Conservation (phyloP, 2,888 invertebrate genomes). For the Stictocephala bisonia region DNA sequence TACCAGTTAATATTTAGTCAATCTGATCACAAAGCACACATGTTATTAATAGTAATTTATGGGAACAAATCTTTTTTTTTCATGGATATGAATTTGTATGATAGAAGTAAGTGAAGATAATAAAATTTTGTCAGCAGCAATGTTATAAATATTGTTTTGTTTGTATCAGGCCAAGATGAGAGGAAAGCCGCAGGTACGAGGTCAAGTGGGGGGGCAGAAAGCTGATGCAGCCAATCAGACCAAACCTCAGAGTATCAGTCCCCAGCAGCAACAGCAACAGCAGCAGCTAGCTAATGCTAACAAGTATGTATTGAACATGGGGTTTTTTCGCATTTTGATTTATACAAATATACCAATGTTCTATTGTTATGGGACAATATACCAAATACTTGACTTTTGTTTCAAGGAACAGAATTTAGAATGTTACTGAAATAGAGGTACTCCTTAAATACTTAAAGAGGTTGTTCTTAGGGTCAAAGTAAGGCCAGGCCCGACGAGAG, state of each 20-base stretch:
- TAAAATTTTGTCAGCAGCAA: no score
- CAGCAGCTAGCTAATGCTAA: constrained; percentile 33
- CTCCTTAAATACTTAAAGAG: no score
- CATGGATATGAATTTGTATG: constrained; percentile 20
- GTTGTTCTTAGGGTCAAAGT: no score
- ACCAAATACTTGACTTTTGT: no score
- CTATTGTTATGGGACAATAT: no score
- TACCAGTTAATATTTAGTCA: no score
- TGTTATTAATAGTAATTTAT: constrained; percentile 51
- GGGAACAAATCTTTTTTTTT: constrained; percentile 50
- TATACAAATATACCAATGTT: no score
- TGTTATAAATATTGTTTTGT: not conserved
- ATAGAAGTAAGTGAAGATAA: constrained; percentile 48
- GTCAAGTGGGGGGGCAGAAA: constrained; percentile 70
- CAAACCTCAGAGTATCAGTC: constrained; percentile 61
- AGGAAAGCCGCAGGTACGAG: constrained; percentile 74
- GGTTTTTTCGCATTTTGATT: no score
- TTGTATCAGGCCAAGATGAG: constrained; percentile 65
- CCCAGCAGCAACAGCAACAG: constrained; percentile 46
- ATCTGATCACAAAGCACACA: no score
- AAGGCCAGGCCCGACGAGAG: no score
- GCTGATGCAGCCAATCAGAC: constrained; percentile 82
- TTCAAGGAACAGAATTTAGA: no score
- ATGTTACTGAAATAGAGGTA: no score
- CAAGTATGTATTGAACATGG: constrained; percentile 48